phyloP scores from a whole-genome alignment of 2,888 invertebrate species.

The Apodemia zela region DNA sequence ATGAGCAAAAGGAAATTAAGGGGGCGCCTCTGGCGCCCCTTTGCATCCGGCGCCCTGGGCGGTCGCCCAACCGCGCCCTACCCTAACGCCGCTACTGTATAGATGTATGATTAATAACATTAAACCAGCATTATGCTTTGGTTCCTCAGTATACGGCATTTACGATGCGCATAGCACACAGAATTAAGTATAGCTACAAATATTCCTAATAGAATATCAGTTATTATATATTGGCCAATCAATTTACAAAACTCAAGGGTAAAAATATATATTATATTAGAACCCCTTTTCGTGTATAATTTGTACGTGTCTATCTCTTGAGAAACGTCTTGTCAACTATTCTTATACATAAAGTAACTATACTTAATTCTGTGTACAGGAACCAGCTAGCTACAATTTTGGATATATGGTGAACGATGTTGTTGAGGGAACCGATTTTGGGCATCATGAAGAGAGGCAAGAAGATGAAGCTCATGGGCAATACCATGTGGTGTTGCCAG shows the following conservation, averaged over 20 bases:
- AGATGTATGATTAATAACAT: too few relatives aligned
- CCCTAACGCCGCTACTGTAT: too few relatives aligned
- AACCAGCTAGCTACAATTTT: conserved; percentile 84
- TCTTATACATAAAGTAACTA: conserved; percentile 38
- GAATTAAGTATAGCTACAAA: conserved; percentile 33
- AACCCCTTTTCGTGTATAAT: too few relatives aligned
- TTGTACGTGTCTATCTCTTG: background rate
- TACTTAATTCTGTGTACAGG: conserved; percentile 60
- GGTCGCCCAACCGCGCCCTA: too few relatives aligned
- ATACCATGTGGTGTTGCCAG: conserved; percentile 84
- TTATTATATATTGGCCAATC: too few relatives aligned
- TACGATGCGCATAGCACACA: conserved; percentile 8
- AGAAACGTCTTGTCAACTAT: background rate
- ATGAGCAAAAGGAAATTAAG: too few relatives aligned
- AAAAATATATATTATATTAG: too few relatives aligned
- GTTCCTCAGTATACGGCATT: too few relatives aligned
- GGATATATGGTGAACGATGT: conserved; percentile 83
- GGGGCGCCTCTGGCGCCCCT: too few relatives aligned
- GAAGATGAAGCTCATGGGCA: conserved; percentile 81
- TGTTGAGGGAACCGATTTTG: conserved; percentile 82
- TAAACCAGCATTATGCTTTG: too few relatives aligned
- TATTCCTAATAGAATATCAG: background rate
- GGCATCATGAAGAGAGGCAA: conserved; percentile 82
- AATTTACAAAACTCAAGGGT: too few relatives aligned
- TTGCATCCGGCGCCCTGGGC: too few relatives aligned